Evolutionary conservation across 2,113 vertebrate genomes (phyloP), one percentile per base, ranked within the genome.

Genomic region (Nematolebias whitei): DNA sequence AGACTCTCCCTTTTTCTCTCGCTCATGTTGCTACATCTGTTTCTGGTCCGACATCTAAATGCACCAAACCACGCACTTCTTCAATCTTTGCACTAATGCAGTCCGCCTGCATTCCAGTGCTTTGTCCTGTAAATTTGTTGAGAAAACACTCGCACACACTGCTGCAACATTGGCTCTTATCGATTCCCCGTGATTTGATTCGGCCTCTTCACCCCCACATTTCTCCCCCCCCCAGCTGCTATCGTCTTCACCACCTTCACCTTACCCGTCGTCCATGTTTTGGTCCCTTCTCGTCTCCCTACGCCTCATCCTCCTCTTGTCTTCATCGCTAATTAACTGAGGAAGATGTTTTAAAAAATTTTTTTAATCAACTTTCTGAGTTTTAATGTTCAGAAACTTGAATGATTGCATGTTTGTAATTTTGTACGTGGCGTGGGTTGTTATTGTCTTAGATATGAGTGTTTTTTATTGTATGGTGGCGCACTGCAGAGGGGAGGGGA

Each of bases 401-500:
- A 12, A 22, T 11, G 11, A 29, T 39, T 50, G 12, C 15, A 1
- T 55, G 43, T 68, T 50, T 22, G n/a, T 62, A 1, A 40, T 54
- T 12, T 18, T 32, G 11, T 40, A 12, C 3, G 44, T 52, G 62
- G 2, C 2, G 8, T 20, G 11, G 18, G 12, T 59, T 51, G 48
- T 52, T 54, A 48, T 81, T 51, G 45, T 72, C 45, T 60, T 18
- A 3, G 64, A 49, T 29, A 20, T 74, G 38, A 29, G 26, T 29
- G 26, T 29, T 5, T 5, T 40, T 74, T 70, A 67, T 80, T 77
- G 61, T 71, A 75, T 58, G 62, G 67, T 71, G 64, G 78, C n/a
- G 29, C 20, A 57, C 40, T 58, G 78, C 74, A 68, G 59, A 86
- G 82, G 79, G 84, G 80, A 88, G 77, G 71, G 63, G 74, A 60